Conservation (phyloP, 2,797 vertebrate genomes). For the Galaxias olidus region DNA sequence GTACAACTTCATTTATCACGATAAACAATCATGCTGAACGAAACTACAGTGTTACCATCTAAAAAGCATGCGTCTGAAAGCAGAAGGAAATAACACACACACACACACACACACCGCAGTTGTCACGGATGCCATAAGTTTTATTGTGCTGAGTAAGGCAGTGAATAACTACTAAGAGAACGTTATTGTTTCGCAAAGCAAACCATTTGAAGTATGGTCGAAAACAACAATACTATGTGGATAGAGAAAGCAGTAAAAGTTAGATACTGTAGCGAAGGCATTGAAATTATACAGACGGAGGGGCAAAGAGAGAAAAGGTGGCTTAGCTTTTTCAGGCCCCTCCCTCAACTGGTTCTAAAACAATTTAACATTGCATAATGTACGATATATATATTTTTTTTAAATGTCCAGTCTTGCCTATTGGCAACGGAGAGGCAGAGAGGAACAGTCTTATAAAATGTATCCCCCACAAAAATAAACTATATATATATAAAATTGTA, state of each 20-base stretch:
- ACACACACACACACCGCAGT: conserved; percentile 23
- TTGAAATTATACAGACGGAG: conserved; percentile 67
- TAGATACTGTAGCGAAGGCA: conserved; percentile 73
- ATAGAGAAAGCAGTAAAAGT: conserved; percentile 79
- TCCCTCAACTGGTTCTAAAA: conserved; percentile 77
- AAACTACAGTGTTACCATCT: background rate
- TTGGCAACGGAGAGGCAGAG: conserved; percentile 82
- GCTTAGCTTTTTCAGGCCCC: conserved; percentile 69
- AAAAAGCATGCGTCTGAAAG: background rate
- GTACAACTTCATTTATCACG: no score
- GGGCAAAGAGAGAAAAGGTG: conserved; percentile 64
- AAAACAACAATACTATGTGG: conserved; percentile 85
- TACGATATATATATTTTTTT: conserved; percentile 74
- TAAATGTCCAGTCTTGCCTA: conserved; percentile 86
- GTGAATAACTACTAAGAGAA: conserved; percentile 89
- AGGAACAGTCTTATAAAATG: conserved; percentile 91
- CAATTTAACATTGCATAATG: conserved; percentile 83
- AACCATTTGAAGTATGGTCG: conserved; percentile 85
- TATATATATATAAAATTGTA: conserved; percentile 91
- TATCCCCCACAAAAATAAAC: conserved; percentile 94
- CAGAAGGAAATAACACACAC: background rate
- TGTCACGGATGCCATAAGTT: conserved; percentile 78
- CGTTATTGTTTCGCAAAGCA: conserved; percentile 74
- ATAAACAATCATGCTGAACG: background rate
- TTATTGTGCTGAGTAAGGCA: conserved; percentile 94